Evolutionary conservation across 2,888 invertebrate species (phyloP), one percentile per base, ranked within the genome.

Genomic region (Drosophila maculinotata): DNA sequence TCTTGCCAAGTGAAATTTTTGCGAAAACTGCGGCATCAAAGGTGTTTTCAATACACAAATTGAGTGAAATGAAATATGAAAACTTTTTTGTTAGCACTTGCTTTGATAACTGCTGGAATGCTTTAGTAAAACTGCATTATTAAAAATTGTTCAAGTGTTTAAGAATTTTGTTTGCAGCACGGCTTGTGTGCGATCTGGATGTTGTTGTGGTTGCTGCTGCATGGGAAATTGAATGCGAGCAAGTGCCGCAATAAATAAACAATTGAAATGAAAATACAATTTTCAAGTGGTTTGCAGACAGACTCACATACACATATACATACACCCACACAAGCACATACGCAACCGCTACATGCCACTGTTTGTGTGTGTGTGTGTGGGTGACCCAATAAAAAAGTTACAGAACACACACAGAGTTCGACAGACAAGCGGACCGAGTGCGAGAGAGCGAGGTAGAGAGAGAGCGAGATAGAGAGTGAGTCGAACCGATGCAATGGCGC

Each of bases 201-300:
- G 10, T 33, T 20, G 58, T 8, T 54, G 54, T 38, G 49, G 52
- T 26, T 47, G 52, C 35, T 71, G 79, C 38, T 65, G 68, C 65
- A 79, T 78, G 74, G 80, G 74, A 89, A 89, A 89, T 89, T 89
- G 89, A 87, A 89, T 80, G 87, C 79, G 88, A 87, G 77, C 79
- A 84, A 88, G 87, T 87, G 83, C 80, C 70, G 78, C 79, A 87
- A 86, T 82, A 83, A 85, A 84, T 85, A 88, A 87, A 84, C 86
- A 84, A 84, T 88, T 79, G 88, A 87, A 87, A 84, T 83, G 84
- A 86, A 88, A 84, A 87, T 84, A 82, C 86, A 82, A 84, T 84
- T 85, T 86, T 87, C 84, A 87, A 84, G 84, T 87, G 88, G 88
- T 86, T 85, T 77, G 72, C 76, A 78, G 69, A 63, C 64, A 49